These are phyloP conservation scores for Rhinopomastus cyanomelas DNA, from an alignment of 2,113 vertebrate species.

Conservation along the genomic window DNA sequence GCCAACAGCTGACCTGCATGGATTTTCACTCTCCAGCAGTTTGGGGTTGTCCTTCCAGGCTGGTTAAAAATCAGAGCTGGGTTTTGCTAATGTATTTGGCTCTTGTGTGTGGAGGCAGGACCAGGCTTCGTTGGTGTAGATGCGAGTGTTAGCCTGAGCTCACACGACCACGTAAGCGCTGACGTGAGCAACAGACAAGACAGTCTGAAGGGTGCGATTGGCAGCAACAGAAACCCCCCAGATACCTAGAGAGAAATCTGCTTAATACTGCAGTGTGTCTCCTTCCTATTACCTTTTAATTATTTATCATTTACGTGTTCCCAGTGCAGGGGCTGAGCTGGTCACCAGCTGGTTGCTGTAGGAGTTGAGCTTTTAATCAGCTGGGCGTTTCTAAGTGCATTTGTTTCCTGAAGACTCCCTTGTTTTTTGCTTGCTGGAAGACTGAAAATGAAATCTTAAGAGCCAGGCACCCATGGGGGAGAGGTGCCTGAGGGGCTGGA, in stretches of 20 bases:
- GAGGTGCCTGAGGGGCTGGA: neutral
- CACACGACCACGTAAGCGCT: neutral
- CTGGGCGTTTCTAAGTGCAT: neutral
- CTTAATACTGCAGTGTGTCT: conserved; percentile 56
- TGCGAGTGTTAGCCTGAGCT: neutral
- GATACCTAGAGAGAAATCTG: conserved; percentile 58
- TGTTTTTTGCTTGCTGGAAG: conserved; percentile 18
- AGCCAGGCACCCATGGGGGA: neutral
- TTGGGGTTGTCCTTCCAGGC: neutral
- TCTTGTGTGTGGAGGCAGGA: neutral
- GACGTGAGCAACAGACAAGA: neutral
- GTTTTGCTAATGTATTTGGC: neutral
- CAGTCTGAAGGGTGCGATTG: conserved; percentile 18
- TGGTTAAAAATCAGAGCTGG: neutral
- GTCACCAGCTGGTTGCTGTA: conserved; percentile 60
- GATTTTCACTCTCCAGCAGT: neutral
- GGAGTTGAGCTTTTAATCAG: conserved; percentile 66
- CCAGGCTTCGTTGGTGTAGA: neutral
- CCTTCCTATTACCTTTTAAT: conserved; percentile 70
- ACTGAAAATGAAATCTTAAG: neutral
- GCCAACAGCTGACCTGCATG: neutral
- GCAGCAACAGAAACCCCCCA: conserved; percentile 52
- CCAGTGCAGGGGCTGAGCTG: conserved; percentile 16
- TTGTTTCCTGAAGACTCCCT: conserved; percentile 44
- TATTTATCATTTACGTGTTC: conserved; percentile 64